These are phyloP conservation scores for Nephrotoma guestfalica DNA, from an alignment of 2,888 invertebrate genomes.

Conservation along the genomic window DNA sequence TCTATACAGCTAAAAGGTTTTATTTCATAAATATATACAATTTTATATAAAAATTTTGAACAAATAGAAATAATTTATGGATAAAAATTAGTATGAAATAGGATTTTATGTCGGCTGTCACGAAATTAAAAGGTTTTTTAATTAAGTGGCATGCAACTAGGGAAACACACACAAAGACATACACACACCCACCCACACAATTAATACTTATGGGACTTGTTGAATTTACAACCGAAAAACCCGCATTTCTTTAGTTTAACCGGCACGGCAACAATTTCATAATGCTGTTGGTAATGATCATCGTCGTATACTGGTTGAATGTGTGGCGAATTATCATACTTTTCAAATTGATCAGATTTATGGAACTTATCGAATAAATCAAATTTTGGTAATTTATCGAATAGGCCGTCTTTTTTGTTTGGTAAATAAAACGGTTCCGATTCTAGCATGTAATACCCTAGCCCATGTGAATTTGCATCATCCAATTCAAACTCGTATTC, in stretches of 20 bases:
- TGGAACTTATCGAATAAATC: neutral
- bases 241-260: conserved; percentile 6
- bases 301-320: neutral
- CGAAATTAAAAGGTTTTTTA: neutral
- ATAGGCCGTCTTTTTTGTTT: neutral
- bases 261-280: conserved; percentile 11
- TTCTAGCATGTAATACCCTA: neutral
- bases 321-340: neutral
- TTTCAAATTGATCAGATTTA: neutral
- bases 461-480: neutral
- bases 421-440: neutral
- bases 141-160: neutral
- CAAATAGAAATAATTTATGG: no score
- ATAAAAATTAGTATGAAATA: no score
- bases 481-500: neutral
- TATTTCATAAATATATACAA: neutral
- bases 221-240: conserved; percentile 10
- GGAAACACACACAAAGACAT: no score
- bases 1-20: neutral
- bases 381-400: neutral
- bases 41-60: neutral
- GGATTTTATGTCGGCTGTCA: neutral
- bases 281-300: neutral
- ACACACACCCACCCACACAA: no score
- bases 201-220: neutral